Conservation (phyloP, 2,113 vertebrate species). For the Chaetura pelagica region DNA sequence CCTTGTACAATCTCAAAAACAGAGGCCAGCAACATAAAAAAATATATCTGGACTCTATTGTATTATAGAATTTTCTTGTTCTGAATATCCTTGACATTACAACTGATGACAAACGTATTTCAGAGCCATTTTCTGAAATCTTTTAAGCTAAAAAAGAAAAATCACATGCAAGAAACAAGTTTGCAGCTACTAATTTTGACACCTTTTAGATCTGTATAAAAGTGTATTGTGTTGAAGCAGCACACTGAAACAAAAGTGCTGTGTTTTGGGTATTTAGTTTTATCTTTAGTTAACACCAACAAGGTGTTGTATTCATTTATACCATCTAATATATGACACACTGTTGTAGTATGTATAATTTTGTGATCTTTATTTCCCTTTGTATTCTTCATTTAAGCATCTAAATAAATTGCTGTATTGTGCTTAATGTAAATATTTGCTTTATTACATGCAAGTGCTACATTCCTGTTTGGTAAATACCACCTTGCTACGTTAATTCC, state of each 20-base stretch:
- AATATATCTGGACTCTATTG: slow-evolving; percentile 84
- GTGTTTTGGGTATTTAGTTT: slow-evolving; percentile 85
- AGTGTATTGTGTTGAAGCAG: slow-evolving; percentile 87
- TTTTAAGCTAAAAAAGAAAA: slow-evolving; percentile 81
- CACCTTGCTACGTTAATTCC: not conserved
- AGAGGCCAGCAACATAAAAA: slow-evolving; percentile 81
- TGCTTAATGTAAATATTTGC: slow-evolving; percentile 89
- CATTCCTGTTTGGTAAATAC: not conserved
- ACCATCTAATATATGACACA: slow-evolving; percentile 88
- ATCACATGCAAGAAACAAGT: slow-evolving; percentile 82
- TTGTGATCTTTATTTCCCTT: slow-evolving; percentile 93
- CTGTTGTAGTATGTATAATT: slow-evolving; percentile 92
- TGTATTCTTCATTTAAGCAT: slow-evolving; percentile 93
- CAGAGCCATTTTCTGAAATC: slow-evolving; percentile 83
- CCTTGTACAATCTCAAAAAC: slow-evolving; percentile 87
- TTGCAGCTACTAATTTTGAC: slow-evolving; percentile 85
- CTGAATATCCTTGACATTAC: slow-evolving; percentile 83
- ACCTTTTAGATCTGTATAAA: slow-evolving; percentile 86
- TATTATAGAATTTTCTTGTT: slow-evolving; percentile 86
- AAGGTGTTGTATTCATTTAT: slow-evolving; percentile 84
- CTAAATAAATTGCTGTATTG: slow-evolving; percentile 99
- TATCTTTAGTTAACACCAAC: slow-evolving; percentile 83
- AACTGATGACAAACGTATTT: slow-evolving; percentile 81
- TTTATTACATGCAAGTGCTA: slow-evolving; percentile 72
- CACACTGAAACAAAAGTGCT: slow-evolving; percentile 77